Evolutionary conservation across 2,113 vertebrate genomes (phyloP), one percentile per base, ranked within the genome.

Genomic region (Regulus satrapa): DNA sequence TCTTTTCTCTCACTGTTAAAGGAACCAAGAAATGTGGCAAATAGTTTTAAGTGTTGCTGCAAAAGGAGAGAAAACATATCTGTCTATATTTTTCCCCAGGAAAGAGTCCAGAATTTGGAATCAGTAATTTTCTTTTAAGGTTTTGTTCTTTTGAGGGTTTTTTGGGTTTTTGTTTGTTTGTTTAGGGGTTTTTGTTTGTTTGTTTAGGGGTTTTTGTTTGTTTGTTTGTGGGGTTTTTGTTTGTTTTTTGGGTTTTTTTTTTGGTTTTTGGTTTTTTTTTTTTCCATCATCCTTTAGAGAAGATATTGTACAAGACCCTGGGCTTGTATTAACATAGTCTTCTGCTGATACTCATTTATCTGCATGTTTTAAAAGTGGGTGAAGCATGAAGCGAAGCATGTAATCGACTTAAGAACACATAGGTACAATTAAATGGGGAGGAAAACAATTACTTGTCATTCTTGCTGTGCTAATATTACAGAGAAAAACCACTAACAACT

Each of bases 401-500:
- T 93, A 90, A 84, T 74, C 88, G 74, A 85, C 67, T 85, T 95
- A 95, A 92, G 89, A 89, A 66, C 74, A 92, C 62, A 88, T 90
- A 96, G 41, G 75, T 92, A 92, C 78, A 95, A 91, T 91, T 80
- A 83, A 91, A 83, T 4, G 20, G 41, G 64, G 69, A 95, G 52
- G 51, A 92, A 95, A 93, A 69, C 67, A 85, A 83, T 71, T 93
- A 80, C 26, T 90, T 89, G 48, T 68, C 19, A 36, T 56, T 83
- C 75, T 90, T 6, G 5, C 51, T 90, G 67, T 73, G 67, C 36
- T 88, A 66, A 41, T 64, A 72, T 64, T 54, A 66, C 41, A 66
- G 17, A 49, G 13, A 64, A 93, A 34, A 32, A 38, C 75, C 54
- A 77, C 17, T 18, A 32, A 28, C 2, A 25, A 19, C 45, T 84